phyloP scores from a whole-genome alignment of 2,797 vertebrate genomes.

The Petrocephalus sullivani region DNA sequence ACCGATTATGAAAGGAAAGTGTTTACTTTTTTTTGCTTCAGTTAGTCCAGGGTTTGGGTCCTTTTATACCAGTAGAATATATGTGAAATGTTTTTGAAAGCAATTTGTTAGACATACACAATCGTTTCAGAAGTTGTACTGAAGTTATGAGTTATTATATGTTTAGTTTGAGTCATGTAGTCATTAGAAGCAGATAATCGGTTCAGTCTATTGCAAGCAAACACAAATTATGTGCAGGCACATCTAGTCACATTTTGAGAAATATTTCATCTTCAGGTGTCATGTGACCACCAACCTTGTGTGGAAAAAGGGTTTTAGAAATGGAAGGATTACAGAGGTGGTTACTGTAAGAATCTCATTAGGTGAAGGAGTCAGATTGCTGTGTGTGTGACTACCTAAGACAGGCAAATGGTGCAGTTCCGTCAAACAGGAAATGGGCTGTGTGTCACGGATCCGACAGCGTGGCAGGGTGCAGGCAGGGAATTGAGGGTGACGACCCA shows the following conservation, averaged over 20 bases:
- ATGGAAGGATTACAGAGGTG: neutral
- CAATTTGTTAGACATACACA: neutral
- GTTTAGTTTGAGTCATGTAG: neutral
- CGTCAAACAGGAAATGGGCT: neutral
- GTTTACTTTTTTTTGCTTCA: neutral
- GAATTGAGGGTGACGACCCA: too few relatives aligned
- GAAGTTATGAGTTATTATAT: neutral
- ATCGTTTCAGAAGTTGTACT: neutral
- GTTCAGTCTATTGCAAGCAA: neutral
- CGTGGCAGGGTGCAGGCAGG: too few relatives aligned
- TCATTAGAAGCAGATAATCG: neutral
- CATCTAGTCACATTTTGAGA: neutral
- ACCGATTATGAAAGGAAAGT: neutral
- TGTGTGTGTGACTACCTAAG: neutral
- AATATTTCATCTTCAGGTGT: neutral
- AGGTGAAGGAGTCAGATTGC: neutral
- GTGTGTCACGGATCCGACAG: too few relatives aligned
- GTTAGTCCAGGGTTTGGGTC: neutral
- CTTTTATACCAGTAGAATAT: neutral
- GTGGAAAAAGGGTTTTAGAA: neutral
- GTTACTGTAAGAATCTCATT: neutral
- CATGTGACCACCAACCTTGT: neutral
- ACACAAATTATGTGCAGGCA: neutral
- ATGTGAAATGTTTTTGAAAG: neutral
- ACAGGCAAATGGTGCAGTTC: neutral